Conservation (phyloP, 1,140 invertebrate species). For the Rhyacophila brunnea region DNA sequence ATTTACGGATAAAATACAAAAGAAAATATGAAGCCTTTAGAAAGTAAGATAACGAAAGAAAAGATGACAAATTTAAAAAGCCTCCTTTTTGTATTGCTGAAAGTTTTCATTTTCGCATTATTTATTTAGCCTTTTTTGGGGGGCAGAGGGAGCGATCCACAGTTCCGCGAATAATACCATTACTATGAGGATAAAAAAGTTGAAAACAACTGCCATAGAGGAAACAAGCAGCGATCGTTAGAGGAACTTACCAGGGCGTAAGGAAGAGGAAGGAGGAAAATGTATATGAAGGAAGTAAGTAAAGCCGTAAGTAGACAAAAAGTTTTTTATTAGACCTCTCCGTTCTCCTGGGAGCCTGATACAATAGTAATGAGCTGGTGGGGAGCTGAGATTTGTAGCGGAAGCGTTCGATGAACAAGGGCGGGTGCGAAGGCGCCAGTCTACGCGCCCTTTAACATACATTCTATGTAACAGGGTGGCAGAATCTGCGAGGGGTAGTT, state of each 20-base stretch:
- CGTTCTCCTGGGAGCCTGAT: not conserved
- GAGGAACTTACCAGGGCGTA: constrained; percentile 11
- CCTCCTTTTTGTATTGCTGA: too few species aligned
- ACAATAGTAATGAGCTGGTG: constrained; percentile 28
- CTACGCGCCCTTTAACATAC: not conserved
- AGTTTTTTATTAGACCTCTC: constrained; percentile 29
- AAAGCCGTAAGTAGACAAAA: constrained; percentile 23
- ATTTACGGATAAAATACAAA: too few species aligned
- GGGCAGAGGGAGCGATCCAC: too few species aligned
- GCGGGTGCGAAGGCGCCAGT: constrained; percentile 23
- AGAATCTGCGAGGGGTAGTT: too few species aligned
- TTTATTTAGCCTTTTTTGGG: too few species aligned
- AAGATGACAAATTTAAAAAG: too few species aligned
- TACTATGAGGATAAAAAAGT: too few species aligned
- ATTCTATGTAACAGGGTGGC: too few species aligned
- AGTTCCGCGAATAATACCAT: too few species aligned
- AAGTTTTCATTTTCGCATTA: too few species aligned
- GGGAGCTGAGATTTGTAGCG: constrained; percentile 29
- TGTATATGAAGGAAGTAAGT: constrained; percentile 23
- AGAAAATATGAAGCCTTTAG: too few species aligned
- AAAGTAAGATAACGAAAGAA: too few species aligned
- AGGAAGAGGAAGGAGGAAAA: constrained; percentile 23
- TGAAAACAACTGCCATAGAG: not conserved
- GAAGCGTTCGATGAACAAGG: constrained; percentile 28
- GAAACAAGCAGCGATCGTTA: constrained; percentile 20